Evolutionary conservation across 1,140 invertebrate species (phyloP).

Genomic region (Temnothorax curvispinosus): DNA sequence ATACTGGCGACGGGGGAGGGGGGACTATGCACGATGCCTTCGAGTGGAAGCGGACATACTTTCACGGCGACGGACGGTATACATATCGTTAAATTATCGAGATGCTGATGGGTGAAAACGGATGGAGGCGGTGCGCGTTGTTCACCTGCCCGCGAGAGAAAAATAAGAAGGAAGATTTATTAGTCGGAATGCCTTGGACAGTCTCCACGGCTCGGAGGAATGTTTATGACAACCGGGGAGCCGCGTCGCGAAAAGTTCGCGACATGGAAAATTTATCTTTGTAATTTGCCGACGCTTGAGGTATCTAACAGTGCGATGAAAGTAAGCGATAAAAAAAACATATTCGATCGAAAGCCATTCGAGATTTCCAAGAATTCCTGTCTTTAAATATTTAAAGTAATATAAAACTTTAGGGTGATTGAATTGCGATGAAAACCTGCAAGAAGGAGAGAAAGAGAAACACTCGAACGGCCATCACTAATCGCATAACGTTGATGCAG

Average conservation of each 20-base stretch:
- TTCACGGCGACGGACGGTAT: constrained; percentile 70
- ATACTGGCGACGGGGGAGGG: constrained; percentile 32
- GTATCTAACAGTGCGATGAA: neutral
- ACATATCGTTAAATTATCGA: constrained; percentile 62
- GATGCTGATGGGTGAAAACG: constrained; percentile 75
- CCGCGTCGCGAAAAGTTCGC: constrained; percentile 8
- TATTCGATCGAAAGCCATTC: neutral
- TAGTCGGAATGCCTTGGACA: neutral
- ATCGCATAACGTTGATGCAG: neutral
- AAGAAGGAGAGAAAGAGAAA: too few relatives aligned
- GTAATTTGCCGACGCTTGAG: constrained; percentile 24
- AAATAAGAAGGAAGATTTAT: constrained; percentile 56
- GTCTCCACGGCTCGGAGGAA: neutral
- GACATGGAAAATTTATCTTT: constrained; percentile 24
- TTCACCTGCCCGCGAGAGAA: constrained; percentile 45
- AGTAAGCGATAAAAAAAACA: neutral
- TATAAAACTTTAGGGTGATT: neutral
- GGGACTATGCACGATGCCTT: constrained; percentile 26
- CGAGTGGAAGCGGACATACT: constrained; percentile 70
- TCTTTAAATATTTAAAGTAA: neutral
- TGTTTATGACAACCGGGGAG: constrained; percentile 22
- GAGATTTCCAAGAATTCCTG: neutral
- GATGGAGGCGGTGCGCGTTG: constrained; percentile 62
- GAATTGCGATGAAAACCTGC: neutral
- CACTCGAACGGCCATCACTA: neutral